Percentiles rank a stretch among this genome's conserved stretches.
Evolutionary conservation across 2,888 invertebrate species (phyloP).

Genomic region (Stegana nigrithorax): DNA sequence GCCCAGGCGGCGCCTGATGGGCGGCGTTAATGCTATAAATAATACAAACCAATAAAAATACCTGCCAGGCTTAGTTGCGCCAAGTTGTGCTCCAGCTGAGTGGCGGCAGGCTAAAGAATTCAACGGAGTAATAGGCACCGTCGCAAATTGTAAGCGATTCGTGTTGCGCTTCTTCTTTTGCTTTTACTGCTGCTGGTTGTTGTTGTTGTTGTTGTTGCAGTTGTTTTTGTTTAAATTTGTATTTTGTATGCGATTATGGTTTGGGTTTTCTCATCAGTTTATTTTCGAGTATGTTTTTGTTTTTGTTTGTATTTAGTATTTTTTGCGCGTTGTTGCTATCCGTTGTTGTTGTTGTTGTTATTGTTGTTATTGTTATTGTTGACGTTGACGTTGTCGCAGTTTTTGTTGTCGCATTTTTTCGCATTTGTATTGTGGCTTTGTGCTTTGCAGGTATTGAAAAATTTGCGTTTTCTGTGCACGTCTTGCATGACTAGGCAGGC

Average conservation of each 20-base stretch:
- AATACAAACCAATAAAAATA: slow-evolving; percentile 13
- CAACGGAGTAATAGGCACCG: background rate
- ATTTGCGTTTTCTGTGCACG: slow-evolving; percentile 56
- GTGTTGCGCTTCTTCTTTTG: no score
- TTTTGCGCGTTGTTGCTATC: no score
- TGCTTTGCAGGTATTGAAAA: slow-evolving; percentile 35
- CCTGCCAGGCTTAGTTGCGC: no score
- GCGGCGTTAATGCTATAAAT: slow-evolving; percentile 9
- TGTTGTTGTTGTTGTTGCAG: no score
- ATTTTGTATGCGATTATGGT: no score
- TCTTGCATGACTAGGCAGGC: slow-evolving; percentile 43
- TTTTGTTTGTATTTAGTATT: no score
- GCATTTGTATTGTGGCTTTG: slow-evolving; percentile 19
- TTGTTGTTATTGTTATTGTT: no score
- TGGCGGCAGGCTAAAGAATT: background rate
- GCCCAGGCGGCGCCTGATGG: background rate
- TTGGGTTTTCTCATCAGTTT: no score
- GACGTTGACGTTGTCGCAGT: background rate
- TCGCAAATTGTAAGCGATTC: background rate
- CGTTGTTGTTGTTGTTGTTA: no score
- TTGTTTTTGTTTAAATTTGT: no score
- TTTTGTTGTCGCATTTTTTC: background rate
- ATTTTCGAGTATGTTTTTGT: no score
- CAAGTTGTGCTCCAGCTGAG: background rate
- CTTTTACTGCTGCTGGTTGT: no score